Evolutionary conservation across 2,888 invertebrate species (phyloP).

Genomic region (Deroplatys truncata): DNA sequence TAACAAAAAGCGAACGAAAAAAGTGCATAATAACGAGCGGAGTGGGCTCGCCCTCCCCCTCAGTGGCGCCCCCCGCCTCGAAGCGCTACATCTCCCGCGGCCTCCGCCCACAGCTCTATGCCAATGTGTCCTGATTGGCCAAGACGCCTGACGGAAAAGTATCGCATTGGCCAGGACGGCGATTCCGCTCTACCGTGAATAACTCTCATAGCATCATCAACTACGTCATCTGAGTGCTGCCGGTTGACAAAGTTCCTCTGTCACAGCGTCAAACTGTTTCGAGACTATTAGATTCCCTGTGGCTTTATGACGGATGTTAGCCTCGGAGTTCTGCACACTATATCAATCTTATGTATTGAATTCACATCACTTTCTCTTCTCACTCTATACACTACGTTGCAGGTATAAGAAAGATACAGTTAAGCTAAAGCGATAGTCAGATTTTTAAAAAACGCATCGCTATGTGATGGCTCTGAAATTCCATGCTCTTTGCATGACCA

Average conservation of each 20-base stretch:
- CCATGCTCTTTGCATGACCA: too few species aligned
- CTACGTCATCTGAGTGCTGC: neutral
- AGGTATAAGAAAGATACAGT: too few species aligned
- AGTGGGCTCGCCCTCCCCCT: neutral
- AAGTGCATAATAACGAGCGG: neutral
- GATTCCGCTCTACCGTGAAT: neutral
- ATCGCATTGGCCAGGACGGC: neutral
- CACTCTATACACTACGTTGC: too few species aligned
- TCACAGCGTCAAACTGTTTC: neutral
- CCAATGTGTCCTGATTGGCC: neutral
- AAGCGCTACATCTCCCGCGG: neutral
- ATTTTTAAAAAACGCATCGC: too few species aligned
- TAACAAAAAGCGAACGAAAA: neutral
- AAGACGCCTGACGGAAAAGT: neutral
- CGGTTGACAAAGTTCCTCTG: neutral
- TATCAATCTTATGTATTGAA: too few species aligned
- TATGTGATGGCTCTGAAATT: too few species aligned
- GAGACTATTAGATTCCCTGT: too few species aligned
- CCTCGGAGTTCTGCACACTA: too few species aligned
- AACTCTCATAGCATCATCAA: neutral
- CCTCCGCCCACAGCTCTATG: conserved; percentile 11
- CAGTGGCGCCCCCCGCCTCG: neutral
- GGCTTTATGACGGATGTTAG: too few species aligned
- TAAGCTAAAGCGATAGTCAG: too few species aligned
- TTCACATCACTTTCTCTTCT: too few species aligned